These are phyloP conservation scores for Tetragnatha montana DNA, from an alignment of 2,888 invertebrate species.

Conservation along the genomic window DNA sequence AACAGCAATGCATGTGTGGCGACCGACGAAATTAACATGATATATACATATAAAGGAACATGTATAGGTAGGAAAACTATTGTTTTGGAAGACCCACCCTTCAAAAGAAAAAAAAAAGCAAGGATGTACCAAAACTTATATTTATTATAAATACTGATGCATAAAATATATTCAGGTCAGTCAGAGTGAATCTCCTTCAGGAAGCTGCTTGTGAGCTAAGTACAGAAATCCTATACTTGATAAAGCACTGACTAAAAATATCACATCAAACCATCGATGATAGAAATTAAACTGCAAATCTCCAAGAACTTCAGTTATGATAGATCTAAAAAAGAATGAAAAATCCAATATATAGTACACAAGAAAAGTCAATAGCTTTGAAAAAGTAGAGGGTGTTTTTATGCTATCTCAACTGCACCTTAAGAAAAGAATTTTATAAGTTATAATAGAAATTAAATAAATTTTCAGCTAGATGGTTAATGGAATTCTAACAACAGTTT, in stretches of 20 bases:
- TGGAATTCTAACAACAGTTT: too few species aligned
- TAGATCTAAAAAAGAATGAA: conserved; percentile 80
- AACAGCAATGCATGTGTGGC: too few species aligned
- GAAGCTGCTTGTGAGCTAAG: conserved; percentile 93
- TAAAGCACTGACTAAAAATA: conserved; percentile 96
- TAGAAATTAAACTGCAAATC: conserved; percentile 99
- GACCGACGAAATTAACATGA: too few species aligned
- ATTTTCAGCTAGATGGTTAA: too few species aligned
- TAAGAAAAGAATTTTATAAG: too few species aligned
- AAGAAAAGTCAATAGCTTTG: too few species aligned
- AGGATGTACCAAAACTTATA: background rate
- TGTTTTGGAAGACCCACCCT: too few species aligned
- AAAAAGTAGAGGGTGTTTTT: too few species aligned
- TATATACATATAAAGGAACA: too few species aligned
- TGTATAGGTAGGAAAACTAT: background rate
- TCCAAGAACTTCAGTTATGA: conserved; percentile 93
- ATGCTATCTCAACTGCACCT: too few species aligned
- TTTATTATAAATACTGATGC: background rate
- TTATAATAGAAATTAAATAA: too few species aligned
- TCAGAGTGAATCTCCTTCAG: conserved; percentile 73
- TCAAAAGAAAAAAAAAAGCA: too few species aligned
- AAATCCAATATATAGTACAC: background rate
- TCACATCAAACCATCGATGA: conserved; percentile 99
- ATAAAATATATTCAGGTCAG: background rate
- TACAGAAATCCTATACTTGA: conserved; percentile 96